phyloP scores from a whole-genome alignment of 2,113 vertebrate species.

The Microcebus lehilahytsara region DNA sequence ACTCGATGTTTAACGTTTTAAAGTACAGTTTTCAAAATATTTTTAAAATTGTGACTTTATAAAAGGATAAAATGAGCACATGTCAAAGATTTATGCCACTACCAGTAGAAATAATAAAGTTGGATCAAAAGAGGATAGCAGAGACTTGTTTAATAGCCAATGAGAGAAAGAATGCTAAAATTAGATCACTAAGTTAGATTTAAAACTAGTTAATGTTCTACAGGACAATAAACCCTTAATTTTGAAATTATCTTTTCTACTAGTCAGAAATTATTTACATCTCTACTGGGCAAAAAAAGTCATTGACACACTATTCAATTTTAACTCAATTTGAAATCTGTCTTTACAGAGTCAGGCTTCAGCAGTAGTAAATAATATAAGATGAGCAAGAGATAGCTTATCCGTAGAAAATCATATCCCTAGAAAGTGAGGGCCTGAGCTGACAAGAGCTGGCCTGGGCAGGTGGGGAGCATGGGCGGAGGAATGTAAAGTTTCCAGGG shows the following conservation, averaged over 20 bases:
- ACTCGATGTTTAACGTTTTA: background rate
- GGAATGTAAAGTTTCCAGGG: background rate
- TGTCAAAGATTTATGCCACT: background rate
- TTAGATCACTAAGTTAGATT: background rate
- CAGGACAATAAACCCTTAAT: background rate
- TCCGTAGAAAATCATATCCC: background rate
- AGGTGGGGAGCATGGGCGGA: background rate
- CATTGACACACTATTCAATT: background rate
- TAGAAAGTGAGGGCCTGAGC: background rate
- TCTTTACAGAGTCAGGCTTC: background rate
- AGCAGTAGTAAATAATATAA: background rate
- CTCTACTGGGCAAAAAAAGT: background rate
- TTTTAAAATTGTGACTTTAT: background rate
- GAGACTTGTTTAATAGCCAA: background rate
- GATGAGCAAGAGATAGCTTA: background rate
- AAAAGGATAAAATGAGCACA: conserved; percentile 1
- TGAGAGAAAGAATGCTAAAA: conserved; percentile 9
- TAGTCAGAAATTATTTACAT: conserved; percentile 6
- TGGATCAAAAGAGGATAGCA: background rate
- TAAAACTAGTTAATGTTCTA: background rate
- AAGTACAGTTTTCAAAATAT: background rate
- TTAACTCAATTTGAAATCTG: background rate
- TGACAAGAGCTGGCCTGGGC: background rate
- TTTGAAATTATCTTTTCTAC: background rate
- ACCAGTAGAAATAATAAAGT: background rate